Percentiles rank a stretch among this genome's conserved stretches.
Evolutionary conservation across 2,888 invertebrate genomes (phyloP).

Genomic region (Mellilla xanthometata): DNA sequence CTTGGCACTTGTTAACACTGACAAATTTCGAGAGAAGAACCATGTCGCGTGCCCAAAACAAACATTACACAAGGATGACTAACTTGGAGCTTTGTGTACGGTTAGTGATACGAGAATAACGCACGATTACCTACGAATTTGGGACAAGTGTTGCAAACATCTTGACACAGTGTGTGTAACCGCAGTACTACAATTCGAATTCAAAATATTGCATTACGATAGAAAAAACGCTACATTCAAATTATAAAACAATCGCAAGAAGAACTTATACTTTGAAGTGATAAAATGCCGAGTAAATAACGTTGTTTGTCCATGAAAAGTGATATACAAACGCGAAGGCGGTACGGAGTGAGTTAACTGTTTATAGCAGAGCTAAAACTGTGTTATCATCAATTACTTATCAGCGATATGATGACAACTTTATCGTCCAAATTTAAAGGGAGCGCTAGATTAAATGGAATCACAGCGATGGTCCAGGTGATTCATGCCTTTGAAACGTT

Average conservation of each 20-base stretch:
- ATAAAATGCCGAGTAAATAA: conserved; percentile 6
- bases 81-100: conserved; percentile 52
- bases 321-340: neutral
- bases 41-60: conserved; percentile 41
- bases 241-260: conserved; percentile 9
- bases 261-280: neutral
- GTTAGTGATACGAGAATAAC: conserved; percentile 50
- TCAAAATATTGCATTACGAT: conserved; percentile 4
- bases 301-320: neutral
- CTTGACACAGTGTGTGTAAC: conserved; percentile 42
- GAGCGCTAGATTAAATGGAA: conserved; percentile 14
- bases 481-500: conserved; percentile 10
- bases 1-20: conserved; percentile 32
- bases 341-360: conserved; percentile 5
- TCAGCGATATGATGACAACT: conserved; percentile 22
- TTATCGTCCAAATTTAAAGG: conserved; percentile 22
- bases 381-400: conserved; percentile 14
- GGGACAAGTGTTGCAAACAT: conserved; percentile 66
- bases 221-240: neutral
- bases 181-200: conserved; percentile 30
- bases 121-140: conserved; percentile 56
- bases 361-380: conserved; percentile 6
- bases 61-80: conserved; percentile 53
- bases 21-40: conserved; percentile 28
- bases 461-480: conserved; percentile 8